Evolutionary conservation across 1,140 invertebrate genomes (phyloP).

Genomic region (Arion vulgaris): DNA sequence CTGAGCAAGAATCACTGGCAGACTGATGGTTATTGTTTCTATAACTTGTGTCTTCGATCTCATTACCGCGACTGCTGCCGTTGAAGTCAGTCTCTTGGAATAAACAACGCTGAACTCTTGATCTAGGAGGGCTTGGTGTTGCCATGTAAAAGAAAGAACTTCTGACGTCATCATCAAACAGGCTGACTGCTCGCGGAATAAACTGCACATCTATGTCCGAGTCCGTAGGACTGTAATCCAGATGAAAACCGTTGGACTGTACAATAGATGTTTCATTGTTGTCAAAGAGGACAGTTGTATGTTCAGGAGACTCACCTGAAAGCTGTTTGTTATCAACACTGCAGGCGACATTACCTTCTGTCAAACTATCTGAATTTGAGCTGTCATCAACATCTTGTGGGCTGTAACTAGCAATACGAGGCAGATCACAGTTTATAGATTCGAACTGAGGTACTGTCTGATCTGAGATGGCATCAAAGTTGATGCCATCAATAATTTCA

Average conservation of each 20-base stretch:
- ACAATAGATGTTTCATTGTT: not conserved
- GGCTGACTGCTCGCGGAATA: slow-evolving; percentile 5
- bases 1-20: slow-evolving; percentile 15
- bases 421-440: not conserved
- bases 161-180: slow-evolving; percentile 9
- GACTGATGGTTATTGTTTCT: not conserved
- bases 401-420: not conserved
- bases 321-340: not conserved
- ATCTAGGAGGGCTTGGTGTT: not conserved
- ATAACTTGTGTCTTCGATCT: not conserved
- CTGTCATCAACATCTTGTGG: not conserved
- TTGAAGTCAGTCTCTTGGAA: slow-evolving; percentile 15
- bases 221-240: not conserved
- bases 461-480: slow-evolving; percentile 5
- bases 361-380: not conserved
- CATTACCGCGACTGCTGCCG: not conserved
- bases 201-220: slow-evolving; percentile 1
- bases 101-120: slow-evolving; percentile 26
- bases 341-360: not conserved
- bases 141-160: not conserved
- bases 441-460: not conserved
- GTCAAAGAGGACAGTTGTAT: not conserved
- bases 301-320: not conserved
- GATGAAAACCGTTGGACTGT: not conserved
- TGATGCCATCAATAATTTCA: slow-evolving; percentile 8